Percentiles rank a stretch among this genome's conserved stretches.
phyloP scores from a whole-genome alignment of 2,888 invertebrate species.

The Drosophila subquinaria region DNA sequence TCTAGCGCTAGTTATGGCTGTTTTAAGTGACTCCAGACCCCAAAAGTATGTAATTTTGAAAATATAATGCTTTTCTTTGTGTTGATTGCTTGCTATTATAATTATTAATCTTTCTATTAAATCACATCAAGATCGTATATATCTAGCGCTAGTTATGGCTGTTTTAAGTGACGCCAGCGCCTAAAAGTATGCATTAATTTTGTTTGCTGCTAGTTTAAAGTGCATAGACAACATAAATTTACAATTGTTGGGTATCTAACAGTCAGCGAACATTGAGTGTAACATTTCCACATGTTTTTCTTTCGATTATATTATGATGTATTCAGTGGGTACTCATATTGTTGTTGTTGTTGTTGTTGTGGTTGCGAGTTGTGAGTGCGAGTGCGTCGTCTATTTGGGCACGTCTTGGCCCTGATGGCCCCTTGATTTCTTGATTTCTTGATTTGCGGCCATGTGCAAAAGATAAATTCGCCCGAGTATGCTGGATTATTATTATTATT shows the following conservation, averaged over 20 bases:
- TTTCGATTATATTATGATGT: constrained; percentile 35
- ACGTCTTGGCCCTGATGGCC: constrained; percentile 45
- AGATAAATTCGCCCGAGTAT: constrained; percentile 10
- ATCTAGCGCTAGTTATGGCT: background rate
- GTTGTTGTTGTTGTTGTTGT: constrained; percentile 10
- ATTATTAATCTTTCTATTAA: background rate
- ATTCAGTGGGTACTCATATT: constrained; percentile 18
- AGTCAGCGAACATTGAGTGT: background rate
- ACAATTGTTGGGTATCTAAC: background rate
- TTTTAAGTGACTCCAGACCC: background rate
- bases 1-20: background rate
- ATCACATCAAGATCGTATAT: background rate
- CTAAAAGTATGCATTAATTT: background rate
- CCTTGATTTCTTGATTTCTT: background rate
- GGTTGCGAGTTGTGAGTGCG: constrained; percentile 12
- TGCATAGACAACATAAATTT: too few relatives aligned
- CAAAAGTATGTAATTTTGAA: background rate
- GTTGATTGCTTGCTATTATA: too few relatives aligned
- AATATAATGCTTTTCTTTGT: too few relatives aligned
- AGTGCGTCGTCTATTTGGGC: constrained; percentile 19
- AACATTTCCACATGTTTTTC: background rate
- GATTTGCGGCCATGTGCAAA: constrained; percentile 32
- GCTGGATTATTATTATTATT: background rate
- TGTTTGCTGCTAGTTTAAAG: too few relatives aligned
- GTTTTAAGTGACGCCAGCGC: background rate